Evolutionary conservation across 1,140 invertebrate genomes (phyloP), one percentile per base, ranked within the genome.

Genomic region (Megalonaias nervosa): DNA sequence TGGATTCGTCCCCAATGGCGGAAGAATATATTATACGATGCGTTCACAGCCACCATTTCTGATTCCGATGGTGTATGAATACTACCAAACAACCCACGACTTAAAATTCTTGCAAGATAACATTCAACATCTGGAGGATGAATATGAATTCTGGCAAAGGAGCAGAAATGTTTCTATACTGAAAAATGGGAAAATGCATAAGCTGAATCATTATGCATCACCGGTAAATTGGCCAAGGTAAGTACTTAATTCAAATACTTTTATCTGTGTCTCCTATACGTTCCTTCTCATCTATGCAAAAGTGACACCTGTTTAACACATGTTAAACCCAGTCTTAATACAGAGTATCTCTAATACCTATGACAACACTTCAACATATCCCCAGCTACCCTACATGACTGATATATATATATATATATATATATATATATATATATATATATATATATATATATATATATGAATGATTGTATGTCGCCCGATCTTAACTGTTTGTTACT

Each of bases 1-100:
- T 69, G 96, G 96, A 0, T 95, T 95, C 86, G 95, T 98, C 77
- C 97, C 97, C 0, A 98, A 98, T 84, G 97, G 97, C 1, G 96
- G 96, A 0, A 92, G 97, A 66, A 93, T 97, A 23, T 98, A 98
- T 80, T 98, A 97, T 88, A 90, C 92, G 93, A 91, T 93, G 92
- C 92, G 95, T 86, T 96, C 95, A 0, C 97, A 98, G 84, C 96
- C 97, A 0, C 97, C 97, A 0, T 92, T 98, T 56, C 90, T 98
- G 12, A 94, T 91, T 15, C 94, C 94, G 0, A 98, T 98, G 96
- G 93, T 97, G 2, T 93, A 95, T n/a, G 62, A 67, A 9, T 81
- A 79, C 66, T 67, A 79, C 15, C 26, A 69, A 23, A 87, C 87
- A 11, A 96, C 94, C 0, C 91, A 93, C 2, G 96, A 99, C 86